A percentile compares a stretch with the other conserved stretches of the same genome.
phyloP scores from a whole-genome alignment of 2,888 invertebrate genomes.

The Argyra leucocephala region DNA sequence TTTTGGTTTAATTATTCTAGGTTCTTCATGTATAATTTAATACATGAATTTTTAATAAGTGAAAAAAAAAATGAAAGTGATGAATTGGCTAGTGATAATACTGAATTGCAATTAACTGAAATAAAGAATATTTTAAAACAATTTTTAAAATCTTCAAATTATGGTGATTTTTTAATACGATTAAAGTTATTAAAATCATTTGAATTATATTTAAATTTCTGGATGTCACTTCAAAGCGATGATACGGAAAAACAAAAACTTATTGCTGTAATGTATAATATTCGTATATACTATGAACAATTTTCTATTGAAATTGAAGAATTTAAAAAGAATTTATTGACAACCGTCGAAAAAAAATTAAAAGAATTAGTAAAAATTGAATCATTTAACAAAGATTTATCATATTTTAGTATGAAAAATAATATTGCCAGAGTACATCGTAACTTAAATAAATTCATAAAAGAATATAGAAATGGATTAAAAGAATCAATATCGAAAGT shows the following conservation, averaged over 20 bases:
- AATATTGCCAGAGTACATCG: conserved; percentile 81
- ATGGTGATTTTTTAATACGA: conserved; percentile 75
- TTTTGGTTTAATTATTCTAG: background rate
- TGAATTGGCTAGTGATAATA: conserved; percentile 27
- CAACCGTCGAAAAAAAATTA: conserved; percentile 83
- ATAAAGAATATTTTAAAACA: conserved; percentile 54
- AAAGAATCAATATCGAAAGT: conserved; percentile 38
- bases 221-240: conserved; percentile 33
- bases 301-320: conserved; percentile 57
- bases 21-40: background rate
- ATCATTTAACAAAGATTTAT: conserved; percentile 87
- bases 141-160: conserved; percentile 71
- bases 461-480: conserved; percentile 64
- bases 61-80: conserved; percentile 19
- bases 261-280: conserved; percentile 65
- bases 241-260: conserved; percentile 41
- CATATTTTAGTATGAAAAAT: conserved; percentile 85
- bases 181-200: conserved; percentile 69
- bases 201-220: conserved; percentile 62
- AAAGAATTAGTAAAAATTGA: conserved; percentile 91
- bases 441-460: conserved; percentile 74
- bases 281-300: conserved; percentile 74
- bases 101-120: conserved; percentile 28
- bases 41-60: background rate
- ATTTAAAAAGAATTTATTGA: conserved; percentile 57